Percentiles rank a stretch among this genome's conserved stretches.
phyloP scores from a whole-genome alignment of 2,113 vertebrate genomes.

The Sturnus vulgaris region DNA sequence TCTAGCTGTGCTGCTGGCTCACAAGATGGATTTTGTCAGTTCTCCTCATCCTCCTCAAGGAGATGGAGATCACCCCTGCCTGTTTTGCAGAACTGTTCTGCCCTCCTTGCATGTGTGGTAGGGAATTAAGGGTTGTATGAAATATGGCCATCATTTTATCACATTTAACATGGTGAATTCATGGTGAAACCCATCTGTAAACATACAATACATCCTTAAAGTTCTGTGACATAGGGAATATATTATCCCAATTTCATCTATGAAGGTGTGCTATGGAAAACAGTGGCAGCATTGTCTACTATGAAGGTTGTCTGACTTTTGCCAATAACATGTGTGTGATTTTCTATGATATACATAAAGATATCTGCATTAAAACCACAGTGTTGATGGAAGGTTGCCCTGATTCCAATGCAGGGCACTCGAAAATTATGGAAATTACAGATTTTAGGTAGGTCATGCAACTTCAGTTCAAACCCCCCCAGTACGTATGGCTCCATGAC shows the following conservation, averaged over 20 bases:
- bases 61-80: neutral
- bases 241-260: neutral
- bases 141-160: neutral
- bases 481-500: neutral
- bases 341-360: neutral
- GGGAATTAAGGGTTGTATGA: neutral
- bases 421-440: neutral
- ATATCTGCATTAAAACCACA: neutral
- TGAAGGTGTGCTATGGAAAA: neutral
- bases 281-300: neutral
- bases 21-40: neutral
- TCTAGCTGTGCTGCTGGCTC: neutral
- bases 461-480: neutral
- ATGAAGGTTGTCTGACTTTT: neutral
- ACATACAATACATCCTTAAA: neutral
- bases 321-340: neutral
- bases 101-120: neutral
- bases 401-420: neutral
- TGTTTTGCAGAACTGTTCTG: neutral
- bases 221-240: neutral
- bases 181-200: neutral
- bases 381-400: neutral
- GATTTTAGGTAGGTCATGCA: neutral
- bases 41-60: neutral
- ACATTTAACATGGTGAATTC: neutral